Percentiles rank a stretch among this genome's conserved stretches.
phyloP scores from a whole-genome alignment of 2,888 invertebrate genomes.

The Gymnocheta viridis region DNA sequence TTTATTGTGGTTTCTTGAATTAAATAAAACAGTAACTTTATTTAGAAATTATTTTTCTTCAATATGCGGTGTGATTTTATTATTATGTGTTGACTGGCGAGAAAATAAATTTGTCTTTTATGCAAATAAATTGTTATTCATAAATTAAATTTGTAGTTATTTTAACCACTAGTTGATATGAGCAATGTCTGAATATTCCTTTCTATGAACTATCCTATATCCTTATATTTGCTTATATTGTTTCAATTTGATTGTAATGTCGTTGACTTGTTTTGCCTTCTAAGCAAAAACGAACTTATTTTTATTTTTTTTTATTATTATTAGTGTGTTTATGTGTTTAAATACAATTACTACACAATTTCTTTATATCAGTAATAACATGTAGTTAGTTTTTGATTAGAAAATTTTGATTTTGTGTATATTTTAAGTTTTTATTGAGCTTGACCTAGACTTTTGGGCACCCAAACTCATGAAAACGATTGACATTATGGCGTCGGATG shows the following conservation, averaged over 20 bases:
- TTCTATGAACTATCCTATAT: not conserved
- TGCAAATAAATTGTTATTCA: not conserved
- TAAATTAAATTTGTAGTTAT: not conserved
- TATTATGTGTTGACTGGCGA: not conserved
- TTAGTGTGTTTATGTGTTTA: conserved; percentile 30
- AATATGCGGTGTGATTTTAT: not conserved
- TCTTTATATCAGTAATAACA: not conserved
- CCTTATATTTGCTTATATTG: not conserved
- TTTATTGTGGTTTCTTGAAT: too few species aligned
- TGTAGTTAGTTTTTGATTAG: conserved; percentile 48
- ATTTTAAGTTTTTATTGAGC: conserved; percentile 48
- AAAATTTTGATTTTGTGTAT: conserved; percentile 39
- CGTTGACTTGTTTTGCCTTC: not conserved
- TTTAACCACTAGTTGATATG: conserved; percentile 33
- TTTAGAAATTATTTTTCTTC: too few species aligned
- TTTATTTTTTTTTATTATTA: conserved; percentile 32
- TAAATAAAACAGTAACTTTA: too few species aligned
- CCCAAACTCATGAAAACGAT: conserved; percentile 48
- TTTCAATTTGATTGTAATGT: not conserved
- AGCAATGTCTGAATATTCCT: too few species aligned
- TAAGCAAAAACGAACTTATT: not conserved
- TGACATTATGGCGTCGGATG: conserved; percentile 56
- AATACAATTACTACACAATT: conserved; percentile 4
- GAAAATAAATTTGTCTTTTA: too few species aligned
- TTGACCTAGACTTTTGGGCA: conserved; percentile 59